These are phyloP conservation scores for Beris morrisii DNA, from an alignment of 2,888 invertebrate species.

Conservation along the genomic window DNA sequence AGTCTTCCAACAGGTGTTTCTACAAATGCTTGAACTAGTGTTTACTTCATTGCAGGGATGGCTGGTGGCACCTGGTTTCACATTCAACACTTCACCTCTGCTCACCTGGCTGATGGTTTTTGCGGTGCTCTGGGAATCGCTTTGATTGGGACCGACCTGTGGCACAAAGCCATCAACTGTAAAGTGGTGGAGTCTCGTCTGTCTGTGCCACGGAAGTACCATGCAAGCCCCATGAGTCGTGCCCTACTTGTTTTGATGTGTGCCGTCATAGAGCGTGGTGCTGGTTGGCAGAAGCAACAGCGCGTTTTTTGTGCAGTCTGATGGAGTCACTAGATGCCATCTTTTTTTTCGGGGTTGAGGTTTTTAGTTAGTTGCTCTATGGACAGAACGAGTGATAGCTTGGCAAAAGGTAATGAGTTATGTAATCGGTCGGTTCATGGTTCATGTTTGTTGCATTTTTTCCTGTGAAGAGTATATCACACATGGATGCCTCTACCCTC, in stretches of 20 bases:
- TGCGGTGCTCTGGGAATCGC: conserved; percentile 19
- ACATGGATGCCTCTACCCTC: no score
- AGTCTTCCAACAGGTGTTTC: conserved; percentile 33
- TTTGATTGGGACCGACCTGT: background rate
- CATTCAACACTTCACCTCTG: conserved; percentile 17
- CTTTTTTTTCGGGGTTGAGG: conserved; percentile 22
- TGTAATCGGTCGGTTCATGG: conserved; percentile 25
- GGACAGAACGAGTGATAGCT: conserved; percentile 19
- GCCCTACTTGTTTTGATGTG: no score
- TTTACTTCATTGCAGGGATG: conserved; percentile 33
- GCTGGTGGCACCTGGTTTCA: conserved; percentile 27
- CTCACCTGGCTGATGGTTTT: conserved; percentile 10
- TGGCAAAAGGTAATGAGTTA: conserved; percentile 35
- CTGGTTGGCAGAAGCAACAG: no score
- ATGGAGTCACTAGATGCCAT: conserved; percentile 12
- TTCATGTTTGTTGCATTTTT: conserved; percentile 8
- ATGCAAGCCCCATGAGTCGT: no score
- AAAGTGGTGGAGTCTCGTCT: background rate
- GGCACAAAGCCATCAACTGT: conserved; percentile 2
- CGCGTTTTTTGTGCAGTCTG: background rate
- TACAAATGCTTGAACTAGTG: conserved; percentile 27
- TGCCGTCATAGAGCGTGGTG: no score
- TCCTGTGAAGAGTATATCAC: background rate
- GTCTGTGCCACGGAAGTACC: background rate
- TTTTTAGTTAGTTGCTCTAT: conserved; percentile 32